A percentile compares a stretch with the other conserved stretches of the same genome.
phyloP scores from a whole-genome alignment of 2,888 invertebrate species.

The Trachelus iudaicus region DNA sequence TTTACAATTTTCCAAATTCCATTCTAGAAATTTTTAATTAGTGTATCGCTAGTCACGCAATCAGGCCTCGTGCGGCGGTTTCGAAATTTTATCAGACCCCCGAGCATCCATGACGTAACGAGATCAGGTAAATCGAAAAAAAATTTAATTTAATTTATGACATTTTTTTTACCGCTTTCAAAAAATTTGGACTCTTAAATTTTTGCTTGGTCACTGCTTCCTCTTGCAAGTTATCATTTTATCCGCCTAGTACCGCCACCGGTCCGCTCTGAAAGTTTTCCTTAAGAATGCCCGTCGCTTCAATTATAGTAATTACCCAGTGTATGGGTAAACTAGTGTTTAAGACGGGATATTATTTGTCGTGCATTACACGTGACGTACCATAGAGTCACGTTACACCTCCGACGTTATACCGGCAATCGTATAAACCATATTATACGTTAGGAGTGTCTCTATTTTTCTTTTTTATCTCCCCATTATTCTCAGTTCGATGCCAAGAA shows the following conservation, averaged over 20 bases:
- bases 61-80: too few relatives aligned
- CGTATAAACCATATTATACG: slow-evolving; percentile 28
- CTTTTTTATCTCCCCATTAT: neutral
- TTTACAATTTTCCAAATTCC: neutral
- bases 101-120: too few relatives aligned
- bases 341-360: slow-evolving; percentile 48
- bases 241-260: neutral
- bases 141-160: too few relatives aligned
- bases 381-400: slow-evolving; percentile 42
- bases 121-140: too few relatives aligned
- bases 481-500: neutral
- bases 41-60: too few relatives aligned
- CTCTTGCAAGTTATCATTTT: neutral
- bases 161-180: neutral
- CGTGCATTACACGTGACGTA: slow-evolving; percentile 45
- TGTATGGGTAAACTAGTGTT: slow-evolving; percentile 52
- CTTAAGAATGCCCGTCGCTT: slow-evolving; percentile 41
- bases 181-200: neutral
- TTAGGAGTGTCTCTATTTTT: slow-evolving; percentile 6
- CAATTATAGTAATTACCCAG: slow-evolving; percentile 51
- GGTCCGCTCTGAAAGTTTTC: slow-evolving; percentile 27
- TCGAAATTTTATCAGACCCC: too few relatives aligned
- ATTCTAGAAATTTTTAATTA: neutral
- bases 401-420: slow-evolving; percentile 22
- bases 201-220: neutral